Percentiles rank a stretch among this genome's conserved stretches.
These are phyloP conservation scores for Apostichopus californicus DNA, from an alignment of 35 echinoderm and acorn worm species.

Conservation along the genomic window DNA sequence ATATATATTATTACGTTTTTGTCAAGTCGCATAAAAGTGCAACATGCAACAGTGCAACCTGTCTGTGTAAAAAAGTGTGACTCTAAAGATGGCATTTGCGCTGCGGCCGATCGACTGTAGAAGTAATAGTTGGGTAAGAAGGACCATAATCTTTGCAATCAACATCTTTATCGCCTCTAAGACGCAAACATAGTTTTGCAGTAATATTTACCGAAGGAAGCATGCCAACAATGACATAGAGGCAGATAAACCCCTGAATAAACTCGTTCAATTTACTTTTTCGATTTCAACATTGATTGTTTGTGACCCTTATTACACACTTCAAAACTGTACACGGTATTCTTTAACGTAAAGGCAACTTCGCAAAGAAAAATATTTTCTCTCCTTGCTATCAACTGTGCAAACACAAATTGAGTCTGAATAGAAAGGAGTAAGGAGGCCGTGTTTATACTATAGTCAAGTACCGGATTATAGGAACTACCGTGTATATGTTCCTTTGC, in stretches of 20 bases:
- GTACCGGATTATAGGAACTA: not conserved
- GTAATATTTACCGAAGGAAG: constrained; percentile 1
- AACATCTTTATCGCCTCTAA: not conserved
- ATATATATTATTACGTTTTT: too few relatives aligned
- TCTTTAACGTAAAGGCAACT: not conserved
- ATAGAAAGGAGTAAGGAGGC: not conserved
- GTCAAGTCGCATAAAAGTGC: too few relatives aligned
- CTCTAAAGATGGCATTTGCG: too few relatives aligned
- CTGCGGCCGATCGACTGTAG: not conserved
- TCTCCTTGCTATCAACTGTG: not conserved
- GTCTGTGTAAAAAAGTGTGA: too few relatives aligned
- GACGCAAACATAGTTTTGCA: not conserved
- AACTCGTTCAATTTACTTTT: not conserved
- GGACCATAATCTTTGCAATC: not conserved
- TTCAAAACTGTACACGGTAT: not conserved
- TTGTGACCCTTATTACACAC: not conserved
- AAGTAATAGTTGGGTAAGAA: not conserved
- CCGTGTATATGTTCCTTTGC: too few relatives aligned
- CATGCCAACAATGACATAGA: not conserved
- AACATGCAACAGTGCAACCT: too few relatives aligned
- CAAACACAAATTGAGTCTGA: not conserved
- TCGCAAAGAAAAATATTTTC: not conserved
- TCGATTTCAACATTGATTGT: not conserved
- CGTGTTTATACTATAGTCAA: not conserved
- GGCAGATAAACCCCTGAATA: not conserved